phyloP scores from a whole-genome alignment of 1,140 invertebrate genomes.

The Drosophila equinoxialis region DNA sequence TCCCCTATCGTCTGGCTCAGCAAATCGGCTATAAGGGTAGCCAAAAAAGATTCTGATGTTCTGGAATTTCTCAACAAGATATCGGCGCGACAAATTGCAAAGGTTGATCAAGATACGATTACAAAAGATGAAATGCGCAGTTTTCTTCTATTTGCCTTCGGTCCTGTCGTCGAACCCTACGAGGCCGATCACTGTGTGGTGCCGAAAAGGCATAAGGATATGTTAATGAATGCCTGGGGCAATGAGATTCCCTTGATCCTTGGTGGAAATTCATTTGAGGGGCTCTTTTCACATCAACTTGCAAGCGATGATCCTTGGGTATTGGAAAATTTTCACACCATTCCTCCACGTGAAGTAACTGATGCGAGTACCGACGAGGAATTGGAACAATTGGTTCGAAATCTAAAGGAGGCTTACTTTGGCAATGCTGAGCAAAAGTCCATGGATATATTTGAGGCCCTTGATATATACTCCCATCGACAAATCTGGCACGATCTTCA shows the following conservation, averaged over 20 bases:
- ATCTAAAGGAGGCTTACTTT: conserved; percentile 60
- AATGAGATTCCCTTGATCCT: conserved; percentile 83
- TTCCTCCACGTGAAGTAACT: conserved; percentile 60
- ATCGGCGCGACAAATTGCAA: conserved; percentile 84
- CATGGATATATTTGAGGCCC: conserved; percentile 55
- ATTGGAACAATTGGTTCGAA: conserved; percentile 42
- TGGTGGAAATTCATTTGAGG: conserved; percentile 80
- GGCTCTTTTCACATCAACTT: conserved; percentile 60
- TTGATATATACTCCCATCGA: conserved; percentile 74
- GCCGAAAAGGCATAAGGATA: conserved; percentile 52
- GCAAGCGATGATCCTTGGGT: conserved; percentile 43
- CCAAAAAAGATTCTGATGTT: conserved; percentile 60
- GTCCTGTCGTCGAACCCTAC: conserved; percentile 73
- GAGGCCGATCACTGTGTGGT: conserved; percentile 61
- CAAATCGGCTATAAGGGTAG: conserved; percentile 66
- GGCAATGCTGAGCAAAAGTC: conserved; percentile 46
- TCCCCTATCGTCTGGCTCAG: conserved; percentile 56
- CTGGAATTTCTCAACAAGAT: conserved; percentile 43
- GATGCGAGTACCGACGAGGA: conserved; percentile 40
- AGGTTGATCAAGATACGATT: conserved; percentile 55
- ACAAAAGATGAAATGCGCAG: conserved; percentile 54
- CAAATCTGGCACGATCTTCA: conserved; percentile 82
- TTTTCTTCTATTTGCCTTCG: conserved; percentile 57
- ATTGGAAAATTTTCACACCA: conserved; percentile 51
- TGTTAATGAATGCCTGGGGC: conserved; percentile 63